These are phyloP conservation scores for Contarinia nasturtii DNA, from an alignment of 1,140 invertebrate genomes.

Conservation along the genomic window DNA sequence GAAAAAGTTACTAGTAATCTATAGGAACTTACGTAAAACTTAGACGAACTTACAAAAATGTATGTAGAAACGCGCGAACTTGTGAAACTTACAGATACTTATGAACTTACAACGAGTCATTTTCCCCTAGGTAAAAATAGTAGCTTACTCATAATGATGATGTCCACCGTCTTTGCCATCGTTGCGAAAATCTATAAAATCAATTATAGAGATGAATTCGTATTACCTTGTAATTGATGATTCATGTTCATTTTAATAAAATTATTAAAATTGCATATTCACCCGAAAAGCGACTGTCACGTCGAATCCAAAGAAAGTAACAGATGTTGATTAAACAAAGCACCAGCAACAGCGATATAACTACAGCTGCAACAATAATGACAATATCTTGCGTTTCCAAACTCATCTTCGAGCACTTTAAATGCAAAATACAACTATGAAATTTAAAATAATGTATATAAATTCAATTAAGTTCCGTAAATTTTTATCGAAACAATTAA, in stretches of 20 bases:
- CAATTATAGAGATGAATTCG: background rate
- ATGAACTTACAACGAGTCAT: no score
- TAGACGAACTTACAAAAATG: no score
- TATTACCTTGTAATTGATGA: background rate
- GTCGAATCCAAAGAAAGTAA: background rate
- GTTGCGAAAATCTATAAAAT: background rate
- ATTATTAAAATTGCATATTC: background rate
- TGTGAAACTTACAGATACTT: no score
- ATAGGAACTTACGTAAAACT: no score
- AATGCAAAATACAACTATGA: no score
- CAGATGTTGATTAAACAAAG: background rate
- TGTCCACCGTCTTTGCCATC: background rate
- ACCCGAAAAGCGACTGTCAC: background rate
- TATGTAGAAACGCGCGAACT: no score
- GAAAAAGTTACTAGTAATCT: no score
- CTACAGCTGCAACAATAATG: background rate
- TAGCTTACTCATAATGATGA: background rate
- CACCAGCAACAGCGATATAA: background rate
- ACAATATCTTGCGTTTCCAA: background rate
- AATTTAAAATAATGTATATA: background rate
- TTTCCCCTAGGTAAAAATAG: no score
- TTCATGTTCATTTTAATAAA: background rate
- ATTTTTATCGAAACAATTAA: background rate
- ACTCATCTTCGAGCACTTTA: background rate
- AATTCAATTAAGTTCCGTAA: constrained; percentile 2